phyloP scores from a whole-genome alignment of 2,113 vertebrate genomes.

The Acinonyx jubatus region DNA sequence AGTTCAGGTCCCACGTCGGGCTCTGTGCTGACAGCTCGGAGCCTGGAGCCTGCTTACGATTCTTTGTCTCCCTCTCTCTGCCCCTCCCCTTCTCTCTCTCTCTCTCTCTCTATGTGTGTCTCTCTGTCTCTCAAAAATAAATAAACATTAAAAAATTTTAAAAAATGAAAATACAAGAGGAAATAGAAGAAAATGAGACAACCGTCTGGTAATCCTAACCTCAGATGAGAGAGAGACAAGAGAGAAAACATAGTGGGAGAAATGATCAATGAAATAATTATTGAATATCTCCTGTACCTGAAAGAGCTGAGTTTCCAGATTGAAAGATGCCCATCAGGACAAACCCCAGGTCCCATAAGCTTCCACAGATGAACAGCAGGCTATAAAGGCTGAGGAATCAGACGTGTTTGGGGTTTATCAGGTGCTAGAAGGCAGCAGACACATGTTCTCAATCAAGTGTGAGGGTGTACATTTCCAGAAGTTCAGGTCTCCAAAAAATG shows the following conservation, averaged over 20 bases:
- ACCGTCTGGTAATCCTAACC: neutral
- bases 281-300: neutral
- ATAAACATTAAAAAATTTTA: no score
- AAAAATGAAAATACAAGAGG: neutral
- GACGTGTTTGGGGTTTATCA: no score
- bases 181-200: neutral
- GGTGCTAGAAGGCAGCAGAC: neutral
- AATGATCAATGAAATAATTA: neutral
- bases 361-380: neutral
- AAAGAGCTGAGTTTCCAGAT: neutral
- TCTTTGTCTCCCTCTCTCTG: no score
- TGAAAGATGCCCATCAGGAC: neutral
- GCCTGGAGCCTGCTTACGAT: no score
- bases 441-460: accelerated
- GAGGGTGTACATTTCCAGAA: accelerated
- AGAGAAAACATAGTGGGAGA: neutral
- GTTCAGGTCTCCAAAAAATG: neutral
- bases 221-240: neutral
- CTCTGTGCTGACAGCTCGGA: no score
- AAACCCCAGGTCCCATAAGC: neutral
- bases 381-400: neutral
- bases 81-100: no score
- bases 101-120: no score
- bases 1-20: no score
- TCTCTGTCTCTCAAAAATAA: no score